These are phyloP conservation scores for Manis javanica DNA, from an alignment of 2,797 vertebrate genomes.

Conservation along the genomic window DNA sequence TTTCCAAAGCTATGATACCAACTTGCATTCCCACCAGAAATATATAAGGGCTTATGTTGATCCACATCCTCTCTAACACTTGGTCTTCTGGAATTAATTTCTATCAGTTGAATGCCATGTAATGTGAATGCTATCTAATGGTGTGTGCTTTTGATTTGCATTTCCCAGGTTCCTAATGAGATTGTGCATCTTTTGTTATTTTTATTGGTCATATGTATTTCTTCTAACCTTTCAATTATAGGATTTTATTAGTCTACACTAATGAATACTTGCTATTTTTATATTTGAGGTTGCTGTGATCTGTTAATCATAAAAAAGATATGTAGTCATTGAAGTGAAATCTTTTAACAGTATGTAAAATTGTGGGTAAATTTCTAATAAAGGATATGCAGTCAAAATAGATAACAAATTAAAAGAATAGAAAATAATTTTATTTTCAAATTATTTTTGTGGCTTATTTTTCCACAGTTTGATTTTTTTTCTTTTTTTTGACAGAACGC, in stretches of 20 bases:
- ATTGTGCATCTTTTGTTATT: not conserved
- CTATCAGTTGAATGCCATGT: not conserved
- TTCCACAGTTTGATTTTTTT: slow-evolving; percentile 72
- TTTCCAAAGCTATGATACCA: not conserved
- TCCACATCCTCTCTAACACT: not conserved
- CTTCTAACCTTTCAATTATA: not conserved
- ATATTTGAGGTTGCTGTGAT: not conserved
- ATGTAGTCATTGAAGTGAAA: not conserved
- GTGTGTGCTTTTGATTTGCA: not conserved
- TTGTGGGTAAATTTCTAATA: not conserved
- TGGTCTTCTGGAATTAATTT: not conserved
- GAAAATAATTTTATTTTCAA: slow-evolving; percentile 63
- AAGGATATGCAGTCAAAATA: not conserved
- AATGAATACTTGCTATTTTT: slow-evolving; percentile 4
- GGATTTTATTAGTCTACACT: not conserved
- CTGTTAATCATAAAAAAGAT: not conserved
- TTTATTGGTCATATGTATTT: not conserved
- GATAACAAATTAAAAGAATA: slow-evolving; percentile 41
- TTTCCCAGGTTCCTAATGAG: not conserved
- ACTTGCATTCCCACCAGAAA: not conserved
- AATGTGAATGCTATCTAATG: not conserved
- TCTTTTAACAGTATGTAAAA: not conserved
- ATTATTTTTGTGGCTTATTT: slow-evolving; percentile 54
- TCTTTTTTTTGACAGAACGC: slow-evolving; percentile 88
- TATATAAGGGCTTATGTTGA: not conserved